phyloP scores from a whole-genome alignment of 1,140 invertebrate genomes.

The Drosophila bifasciata region DNA sequence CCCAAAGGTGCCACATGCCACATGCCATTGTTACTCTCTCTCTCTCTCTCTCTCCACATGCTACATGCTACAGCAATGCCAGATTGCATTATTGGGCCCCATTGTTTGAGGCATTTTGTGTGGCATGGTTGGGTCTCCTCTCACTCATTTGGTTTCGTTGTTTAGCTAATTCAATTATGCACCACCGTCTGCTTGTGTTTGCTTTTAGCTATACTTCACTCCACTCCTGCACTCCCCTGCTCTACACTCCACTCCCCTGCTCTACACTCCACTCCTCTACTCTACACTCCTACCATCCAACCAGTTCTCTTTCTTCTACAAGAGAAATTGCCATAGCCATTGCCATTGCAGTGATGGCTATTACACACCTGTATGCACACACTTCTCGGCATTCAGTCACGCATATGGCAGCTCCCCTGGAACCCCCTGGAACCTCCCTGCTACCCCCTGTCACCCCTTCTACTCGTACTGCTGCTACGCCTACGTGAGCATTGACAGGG shows the following conservation, averaged over 20 bases:
- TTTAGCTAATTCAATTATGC: conserved; percentile 77
- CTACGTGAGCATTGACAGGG: conserved; percentile 29
- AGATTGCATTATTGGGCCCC: conserved; percentile 68
- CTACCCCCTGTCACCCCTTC: too few relatives aligned
- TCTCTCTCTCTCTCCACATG: background rate
- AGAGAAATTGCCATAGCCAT: conserved; percentile 23
- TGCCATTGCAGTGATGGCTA: conserved; percentile 43
- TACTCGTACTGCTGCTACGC: background rate
- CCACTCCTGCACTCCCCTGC: too few relatives aligned
- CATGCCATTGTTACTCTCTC: too few relatives aligned
- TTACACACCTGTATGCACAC: conserved; percentile 33
- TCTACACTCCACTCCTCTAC: too few relatives aligned
- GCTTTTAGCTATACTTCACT: conserved; percentile 1
- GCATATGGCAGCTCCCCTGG: conserved; percentile 30
- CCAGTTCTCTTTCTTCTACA: background rate
- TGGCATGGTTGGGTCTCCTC: background rate
- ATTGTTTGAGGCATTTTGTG: conserved; percentile 63
- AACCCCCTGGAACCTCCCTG: too few relatives aligned
- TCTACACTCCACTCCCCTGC: too few relatives aligned
- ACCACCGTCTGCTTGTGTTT: conserved; percentile 49
- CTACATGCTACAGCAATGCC: conserved; percentile 7
- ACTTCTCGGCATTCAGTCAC: conserved; percentile 50
- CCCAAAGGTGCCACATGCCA: conserved; percentile 6
- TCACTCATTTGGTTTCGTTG: conserved; percentile 38
- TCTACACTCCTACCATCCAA: too few relatives aligned